Evolutionary conservation across 2,888 invertebrate species (phyloP).

Genomic region (Meliscaeva auricollis): DNA sequence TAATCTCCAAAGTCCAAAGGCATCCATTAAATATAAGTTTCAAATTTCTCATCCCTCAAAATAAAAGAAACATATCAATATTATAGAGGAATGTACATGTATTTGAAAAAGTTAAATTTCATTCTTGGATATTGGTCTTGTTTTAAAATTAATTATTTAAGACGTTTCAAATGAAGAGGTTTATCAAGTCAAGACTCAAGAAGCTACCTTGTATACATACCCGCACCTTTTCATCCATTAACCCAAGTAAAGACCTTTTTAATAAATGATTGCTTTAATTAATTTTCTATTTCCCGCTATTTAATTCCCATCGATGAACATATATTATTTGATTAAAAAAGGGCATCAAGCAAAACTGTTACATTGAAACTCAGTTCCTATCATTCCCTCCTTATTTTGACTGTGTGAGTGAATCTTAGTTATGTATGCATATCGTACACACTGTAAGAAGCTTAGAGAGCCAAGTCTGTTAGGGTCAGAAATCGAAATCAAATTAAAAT

Average conservation of each 20-base stretch:
- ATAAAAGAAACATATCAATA: neutral
- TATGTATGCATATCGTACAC: neutral
- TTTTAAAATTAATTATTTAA: conserved; percentile 29
- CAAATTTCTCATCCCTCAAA: neutral
- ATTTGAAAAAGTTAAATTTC: conserved; percentile 8
- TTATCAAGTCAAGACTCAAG: conserved; percentile 24
- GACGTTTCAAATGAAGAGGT: conserved; percentile 1
- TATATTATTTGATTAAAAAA: conserved; percentile 42
- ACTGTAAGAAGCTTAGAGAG: neutral
- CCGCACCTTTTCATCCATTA: neutral
- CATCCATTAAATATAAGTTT: neutral
- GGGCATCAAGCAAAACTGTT: neutral
- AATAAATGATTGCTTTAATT: conserved; percentile 42
- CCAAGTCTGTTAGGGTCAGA: neutral
- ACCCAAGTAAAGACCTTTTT: conserved; percentile 17
- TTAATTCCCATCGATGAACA: conserved; percentile 22
- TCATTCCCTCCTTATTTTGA: neutral
- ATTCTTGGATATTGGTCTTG: neutral
- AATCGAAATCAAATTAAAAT: conserved; percentile 3
- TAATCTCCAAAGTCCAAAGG: neutral
- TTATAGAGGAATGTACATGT: too few relatives aligned
- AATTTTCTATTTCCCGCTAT: conserved; percentile 27
- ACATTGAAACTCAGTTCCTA: neutral
- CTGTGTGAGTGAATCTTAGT: neutral
- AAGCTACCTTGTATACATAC: neutral